Evolutionary conservation across 2,888 invertebrate genomes (phyloP), one percentile per base, ranked within the genome.

Genomic region (Metacarcinus magister): DNA sequence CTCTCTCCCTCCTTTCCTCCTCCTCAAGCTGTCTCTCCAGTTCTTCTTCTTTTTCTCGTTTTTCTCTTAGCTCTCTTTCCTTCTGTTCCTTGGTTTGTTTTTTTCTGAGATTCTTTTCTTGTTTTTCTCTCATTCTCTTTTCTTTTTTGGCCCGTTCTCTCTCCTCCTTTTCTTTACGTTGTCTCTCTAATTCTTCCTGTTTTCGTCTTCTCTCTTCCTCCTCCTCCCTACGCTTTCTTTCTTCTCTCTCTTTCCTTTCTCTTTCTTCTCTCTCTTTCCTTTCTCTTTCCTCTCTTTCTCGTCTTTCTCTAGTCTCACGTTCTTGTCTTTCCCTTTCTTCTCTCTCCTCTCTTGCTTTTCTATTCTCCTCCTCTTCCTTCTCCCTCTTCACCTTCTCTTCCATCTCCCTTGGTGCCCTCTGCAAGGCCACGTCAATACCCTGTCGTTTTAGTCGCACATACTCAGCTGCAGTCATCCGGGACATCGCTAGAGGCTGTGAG

Each of bases 1-100:
- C 87, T 19, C 39, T 87, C 87, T 87, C 87, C 87, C 39, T 87
- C 87, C 39, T 87, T 19, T 87, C 87, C 87, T 87, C 87, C 87
- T 87, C 87, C 39, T 87, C 87, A 8, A 13, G 32, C 39, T 87
- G 13, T 87, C 39, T 87, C 39, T 87, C 87, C 39, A 16, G 32
- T 39, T 87, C 87, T 0, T 39, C 39, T 16, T 87, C 87, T 39
- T 39, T 87, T 16, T 87, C 87, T 75, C 75, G n/a, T 28, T 75
- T 75, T 28, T 28, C 28, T 8, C 28, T 75, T 19, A 87, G 13
- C 39, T 87, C 87, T 16, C 32, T 87, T 19, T 10, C 39, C 16
- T 19, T 87, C 39, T 39, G 8, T 87, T 87, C 87, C 39, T 39
- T 87, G 16, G 0, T 39, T 19, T 87, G 87, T 39, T 87, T 87